phyloP scores from a whole-genome alignment of 2,797 vertebrate genomes.

The Sus cebifrons region DNA sequence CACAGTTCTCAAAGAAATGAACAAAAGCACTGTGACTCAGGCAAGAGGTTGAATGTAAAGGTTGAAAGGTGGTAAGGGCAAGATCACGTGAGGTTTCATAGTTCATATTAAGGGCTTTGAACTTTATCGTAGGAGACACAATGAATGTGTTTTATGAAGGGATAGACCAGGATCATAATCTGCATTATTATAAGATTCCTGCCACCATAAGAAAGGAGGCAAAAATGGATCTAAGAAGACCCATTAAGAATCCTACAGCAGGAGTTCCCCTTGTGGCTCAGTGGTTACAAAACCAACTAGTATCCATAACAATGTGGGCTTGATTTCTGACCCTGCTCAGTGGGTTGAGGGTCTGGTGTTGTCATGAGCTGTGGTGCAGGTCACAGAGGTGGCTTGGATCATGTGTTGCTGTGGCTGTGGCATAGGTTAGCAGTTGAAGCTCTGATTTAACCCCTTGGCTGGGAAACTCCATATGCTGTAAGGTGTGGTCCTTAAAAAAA shows the following conservation, averaged over 20 bases:
- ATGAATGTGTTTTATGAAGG: not conserved
- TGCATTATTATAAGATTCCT: not conserved
- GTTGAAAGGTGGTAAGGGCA: not conserved
- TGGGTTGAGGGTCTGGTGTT: too few species aligned
- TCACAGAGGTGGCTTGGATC: too few species aligned
- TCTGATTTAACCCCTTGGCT: too few species aligned
- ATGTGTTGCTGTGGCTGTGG: too few species aligned
- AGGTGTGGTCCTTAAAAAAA: too few species aligned
- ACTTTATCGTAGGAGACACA: not conserved
- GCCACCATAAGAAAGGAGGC: not conserved
- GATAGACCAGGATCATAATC: not conserved
- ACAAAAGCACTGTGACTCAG: not conserved
- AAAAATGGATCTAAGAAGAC: not conserved
- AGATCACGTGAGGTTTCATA: not conserved
- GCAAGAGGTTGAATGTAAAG: not conserved
- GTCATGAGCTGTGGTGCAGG: too few species aligned
- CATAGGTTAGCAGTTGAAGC: too few species aligned
- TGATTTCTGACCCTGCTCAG: too few species aligned
- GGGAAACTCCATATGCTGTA: too few species aligned
- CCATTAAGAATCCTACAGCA: not conserved
- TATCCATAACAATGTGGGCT: too few species aligned
- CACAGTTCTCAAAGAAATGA: not conserved
- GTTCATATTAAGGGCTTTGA: not conserved
- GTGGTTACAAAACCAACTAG: too few species aligned
- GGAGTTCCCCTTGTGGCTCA: too few species aligned